Conservation (phyloP, 2,113 vertebrate genomes). For the Bos taurus region ARS-UCD2.0 NC_037338.1:66141501-66142000, state of each 20-base stretch:
- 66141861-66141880: not conserved
- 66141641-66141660: not conserved
- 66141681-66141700: not conserved
- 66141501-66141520: slow-evolving; percentile 47
- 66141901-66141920: not conserved
- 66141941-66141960: not conserved
- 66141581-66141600: not conserved
- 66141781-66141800: not conserved
- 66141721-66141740: not conserved
- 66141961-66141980: not conserved
- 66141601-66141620: slow-evolving; percentile 46
- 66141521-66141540: not conserved
- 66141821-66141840: not conserved
- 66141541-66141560: slow-evolving; percentile 48
- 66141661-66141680: not conserved
- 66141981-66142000: not conserved
- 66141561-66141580: not conserved
- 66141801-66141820: not conserved
- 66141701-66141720: slow-evolving; percentile 47
- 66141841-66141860: not conserved
- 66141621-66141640: not conserved
- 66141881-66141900: not conserved
- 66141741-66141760: not conserved
- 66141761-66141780: not conserved
- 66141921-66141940: not conserved